These are phyloP conservation scores for Chaetogeoica ovagalla DNA, from an alignment of 2,888 invertebrate species.

Conservation along the genomic window DNA sequence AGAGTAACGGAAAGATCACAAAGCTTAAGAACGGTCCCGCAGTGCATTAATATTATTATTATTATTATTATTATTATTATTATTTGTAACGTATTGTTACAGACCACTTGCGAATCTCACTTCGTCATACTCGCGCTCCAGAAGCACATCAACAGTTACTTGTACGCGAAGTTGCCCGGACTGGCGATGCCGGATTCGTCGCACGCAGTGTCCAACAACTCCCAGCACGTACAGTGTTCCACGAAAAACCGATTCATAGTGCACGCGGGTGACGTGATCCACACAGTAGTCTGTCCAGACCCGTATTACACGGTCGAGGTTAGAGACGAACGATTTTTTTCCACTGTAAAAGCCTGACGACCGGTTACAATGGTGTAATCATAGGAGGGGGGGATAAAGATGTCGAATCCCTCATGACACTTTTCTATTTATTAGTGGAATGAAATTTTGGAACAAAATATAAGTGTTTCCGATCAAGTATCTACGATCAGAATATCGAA, in stretches of 20 bases:
- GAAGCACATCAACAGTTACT: constrained; percentile 66
- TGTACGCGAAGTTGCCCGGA: constrained; percentile 78
- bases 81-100: constrained; percentile 57
- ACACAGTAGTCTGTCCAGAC: constrained; percentile 67
- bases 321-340: not conserved
- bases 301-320: constrained; percentile 58
- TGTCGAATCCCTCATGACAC: too few species aligned
- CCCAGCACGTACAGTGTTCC: constrained; percentile 63
- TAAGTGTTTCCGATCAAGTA: too few species aligned
- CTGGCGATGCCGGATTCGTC: constrained; percentile 56
- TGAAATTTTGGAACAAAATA: too few species aligned
- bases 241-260: constrained; percentile 79
- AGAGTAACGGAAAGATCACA: too few species aligned
- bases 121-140: constrained; percentile 78
- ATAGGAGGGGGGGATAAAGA: too few species aligned
- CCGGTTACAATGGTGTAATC: too few species aligned
- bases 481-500: too few species aligned
- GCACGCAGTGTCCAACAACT: constrained; percentile 62
- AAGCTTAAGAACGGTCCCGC: too few species aligned
- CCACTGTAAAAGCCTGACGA: too few species aligned
- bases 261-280: constrained; percentile 71
- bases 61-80: too few species aligned
- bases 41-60: too few species aligned
- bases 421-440: too few species aligned
- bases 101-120: constrained; percentile 78